These are phyloP conservation scores for Magallana gigas DNA, from an alignment of 1,140 invertebrate species.

Conservation along the genomic window DNA sequence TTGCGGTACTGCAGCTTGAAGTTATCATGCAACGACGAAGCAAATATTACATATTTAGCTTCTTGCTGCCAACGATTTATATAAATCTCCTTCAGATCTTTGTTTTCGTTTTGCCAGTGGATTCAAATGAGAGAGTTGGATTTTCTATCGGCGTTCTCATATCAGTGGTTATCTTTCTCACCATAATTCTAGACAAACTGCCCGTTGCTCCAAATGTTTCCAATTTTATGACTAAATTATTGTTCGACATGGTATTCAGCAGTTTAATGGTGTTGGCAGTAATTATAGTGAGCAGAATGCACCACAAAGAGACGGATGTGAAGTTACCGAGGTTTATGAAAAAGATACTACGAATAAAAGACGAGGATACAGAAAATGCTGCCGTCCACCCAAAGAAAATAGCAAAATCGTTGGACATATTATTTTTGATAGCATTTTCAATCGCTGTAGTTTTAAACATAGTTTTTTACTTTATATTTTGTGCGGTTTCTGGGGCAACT, in stretches of 20 bases:
- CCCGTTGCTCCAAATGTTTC: constrained; percentile 77
- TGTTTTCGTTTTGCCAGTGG: constrained; percentile 82
- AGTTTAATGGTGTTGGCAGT: not conserved
- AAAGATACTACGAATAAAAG: too few relatives aligned
- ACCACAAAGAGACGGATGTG: not conserved
- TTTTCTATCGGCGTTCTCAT: constrained; percentile 82
- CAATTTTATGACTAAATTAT: not conserved
- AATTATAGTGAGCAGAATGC: not conserved
- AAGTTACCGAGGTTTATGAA: not conserved
- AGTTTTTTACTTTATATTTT: not conserved
- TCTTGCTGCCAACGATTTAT: constrained; percentile 82
- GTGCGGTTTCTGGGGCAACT: too few relatives aligned
- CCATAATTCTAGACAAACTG: constrained; percentile 81
- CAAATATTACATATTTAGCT: constrained; percentile 77
- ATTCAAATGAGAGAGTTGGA: constrained; percentile 82
- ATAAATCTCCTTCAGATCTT: constrained; percentile 81
- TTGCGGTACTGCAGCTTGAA: constrained; percentile 35
- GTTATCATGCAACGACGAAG: constrained; percentile 66
- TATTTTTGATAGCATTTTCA: not conserved
- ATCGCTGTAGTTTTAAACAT: not conserved
- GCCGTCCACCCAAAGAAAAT: not conserved
- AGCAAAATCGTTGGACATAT: not conserved
- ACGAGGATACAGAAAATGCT: not conserved
- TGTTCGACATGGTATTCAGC: not conserved
- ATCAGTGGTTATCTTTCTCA: constrained; percentile 82